Conservation (phyloP, 2,113 vertebrate genomes). For the Gnathonemus longibarbis region DNA sequence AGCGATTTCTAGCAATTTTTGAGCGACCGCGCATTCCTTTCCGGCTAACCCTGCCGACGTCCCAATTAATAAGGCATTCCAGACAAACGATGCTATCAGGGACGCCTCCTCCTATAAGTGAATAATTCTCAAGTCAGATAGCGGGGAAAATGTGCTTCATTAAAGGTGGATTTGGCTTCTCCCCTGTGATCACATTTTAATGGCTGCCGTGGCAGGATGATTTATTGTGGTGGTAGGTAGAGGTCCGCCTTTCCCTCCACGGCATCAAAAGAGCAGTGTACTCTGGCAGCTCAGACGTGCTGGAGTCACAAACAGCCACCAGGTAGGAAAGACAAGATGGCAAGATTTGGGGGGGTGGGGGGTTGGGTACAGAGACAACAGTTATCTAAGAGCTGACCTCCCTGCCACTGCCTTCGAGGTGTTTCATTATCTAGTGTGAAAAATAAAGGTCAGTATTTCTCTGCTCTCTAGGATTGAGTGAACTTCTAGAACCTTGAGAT, state of each 20-base stretch:
- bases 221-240: constrained; percentile 28
- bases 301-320: background rate
- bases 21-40: background rate
- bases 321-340: background rate
- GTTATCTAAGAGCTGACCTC: background rate
- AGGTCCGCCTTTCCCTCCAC: constrained; percentile 11
- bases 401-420: background rate
- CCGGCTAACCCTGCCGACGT: background rate
- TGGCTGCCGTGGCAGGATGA: constrained; percentile 36
- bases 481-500: background rate
- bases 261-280: background rate
- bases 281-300: background rate
- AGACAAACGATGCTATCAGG: background rate
- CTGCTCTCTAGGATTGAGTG: background rate
- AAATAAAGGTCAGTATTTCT: constrained; percentile 4
- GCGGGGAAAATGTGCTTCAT: constrained; percentile 1
- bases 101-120: background rate
- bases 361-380: background rate
- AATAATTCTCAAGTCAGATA: constrained; percentile 10
- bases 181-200: constrained; percentile 34
- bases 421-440: constrained; percentile 1
- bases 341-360: background rate
- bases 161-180: constrained; percentile 30
- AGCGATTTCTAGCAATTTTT: background rate
- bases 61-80: background rate